Base-by-base conservation (phyloP, 2,888 invertebrate species). In the Leptinotarsa rubiginosa region DNA sequence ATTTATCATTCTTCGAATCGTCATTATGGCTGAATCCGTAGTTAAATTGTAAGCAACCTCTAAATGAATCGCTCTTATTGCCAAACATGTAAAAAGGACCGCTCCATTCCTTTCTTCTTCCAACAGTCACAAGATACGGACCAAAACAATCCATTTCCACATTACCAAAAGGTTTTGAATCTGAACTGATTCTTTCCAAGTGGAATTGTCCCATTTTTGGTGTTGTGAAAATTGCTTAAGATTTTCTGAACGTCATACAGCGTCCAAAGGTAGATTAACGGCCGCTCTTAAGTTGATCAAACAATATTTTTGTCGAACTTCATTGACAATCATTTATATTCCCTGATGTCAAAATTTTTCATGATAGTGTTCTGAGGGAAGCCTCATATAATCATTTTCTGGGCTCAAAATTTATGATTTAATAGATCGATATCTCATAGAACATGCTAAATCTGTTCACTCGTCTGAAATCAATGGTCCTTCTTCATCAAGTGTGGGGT, bases 81-180 rank as follows among this genome's bases (percentile, higher is more conserved):
- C 52, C 47, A 75, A 47, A 22, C 75, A 75, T 4, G 75, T 75
- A 64, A 75, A 75, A 15, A 72, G 7, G 47, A 75, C 72, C 15
- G 64, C 75, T 56, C 65, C 68, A n/a, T 69, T 62, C 49, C 73
- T 75, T 65, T 72, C 72, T 50, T 59, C 15, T 41, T 68, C 52
- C 20, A 52, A 49, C 54, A 54, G 52, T 54, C 3, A 68, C 4
- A 16, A 54, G 13, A 54, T 73, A 41, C 3, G 72, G 69, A n/a
- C 75, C 75, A 65, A 75, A 75, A 49, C 50, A 75, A 41, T 72
- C 69, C 59, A 75, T 73, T 4, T 73, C 75, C 18, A 52, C 52
- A n/a, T 52, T 52, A 4, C 5, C 52, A 52, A 52, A 18, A 25
- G 52, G 47, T 73, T 65, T 15, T 2, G 18, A 4, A n/a, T 52